Evolutionary conservation across 2,888 invertebrate species (phyloP), one percentile per base, ranked within the genome.

Genomic region (Rosalia funebris): DNA sequence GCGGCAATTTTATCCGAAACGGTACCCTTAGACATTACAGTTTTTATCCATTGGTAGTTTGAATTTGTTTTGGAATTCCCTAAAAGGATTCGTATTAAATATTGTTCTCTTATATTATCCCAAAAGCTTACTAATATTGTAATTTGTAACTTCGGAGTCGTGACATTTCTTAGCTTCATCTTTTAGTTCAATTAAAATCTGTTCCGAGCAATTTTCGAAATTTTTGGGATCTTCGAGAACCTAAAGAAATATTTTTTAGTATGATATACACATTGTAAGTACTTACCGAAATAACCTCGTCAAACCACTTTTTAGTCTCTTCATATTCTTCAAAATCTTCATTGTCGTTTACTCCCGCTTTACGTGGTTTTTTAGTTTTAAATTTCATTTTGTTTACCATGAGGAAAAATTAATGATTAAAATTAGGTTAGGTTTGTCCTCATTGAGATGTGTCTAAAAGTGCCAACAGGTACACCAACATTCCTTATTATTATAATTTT

Each of bases 1-100:
- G 95, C 95, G 1, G 96, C 95, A 58, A 95, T 87, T 83, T 91
- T 92, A 81, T 96, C 96, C 0, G 89, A 87, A 0, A 90, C 86
- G 0, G 95, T 95, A 65, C 96, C 96, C 69, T 89, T 90, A 9
- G 88, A 84, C 69, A 94, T 83, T 7, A 95, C 88, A 1, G 90
- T 91, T 70, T 88, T 87, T 63, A 93, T 87, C 94, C 94, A 95
- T 56, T 87, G 84, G 71, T 87, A 87, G 70, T 91, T 89, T 0
- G 89, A 87, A 70, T 84, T 85, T 53, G 83, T 84, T 68, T 83
- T 85, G 45, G 85, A 79, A 74, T 85, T 86, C 83, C 81, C 78
- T 86, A 78, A 20, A 75, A 73, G 1, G 15, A 31, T 25, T 45
- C 34, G n/a, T 45, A 4, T 20, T 7, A 48, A 34, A 2, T 4